phyloP scores from a whole-genome alignment of 1,140 invertebrate species.

The Palaemon carinicauda region DNA sequence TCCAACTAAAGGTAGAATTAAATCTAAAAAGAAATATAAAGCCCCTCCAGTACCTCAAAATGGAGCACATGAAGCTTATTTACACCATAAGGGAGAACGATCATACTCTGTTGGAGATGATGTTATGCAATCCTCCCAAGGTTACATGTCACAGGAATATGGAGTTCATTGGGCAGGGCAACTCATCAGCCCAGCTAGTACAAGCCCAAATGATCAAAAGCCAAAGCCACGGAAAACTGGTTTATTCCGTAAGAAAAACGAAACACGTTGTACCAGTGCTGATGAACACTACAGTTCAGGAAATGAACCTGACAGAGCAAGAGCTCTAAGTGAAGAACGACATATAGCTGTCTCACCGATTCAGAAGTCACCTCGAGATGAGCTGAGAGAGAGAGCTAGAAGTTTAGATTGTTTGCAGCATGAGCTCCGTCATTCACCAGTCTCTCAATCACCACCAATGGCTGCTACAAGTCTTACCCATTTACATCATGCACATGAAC shows the following conservation, averaged over 20 bases:
- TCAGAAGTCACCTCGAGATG: constrained; percentile 40
- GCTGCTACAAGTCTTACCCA: constrained; percentile 41
- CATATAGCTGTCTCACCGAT: neutral
- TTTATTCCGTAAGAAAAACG: constrained; percentile 58
- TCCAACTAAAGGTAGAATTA: constrained; percentile 65
- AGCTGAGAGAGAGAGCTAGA: constrained; percentile 51
- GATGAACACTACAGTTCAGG: constrained; percentile 30
- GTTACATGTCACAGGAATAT: neutral
- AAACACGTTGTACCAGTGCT: constrained; percentile 31
- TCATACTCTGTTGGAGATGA: constrained; percentile 28
- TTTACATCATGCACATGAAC: constrained; percentile 24
- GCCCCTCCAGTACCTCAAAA: constrained; percentile 53
- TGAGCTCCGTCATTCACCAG: constrained; percentile 46
- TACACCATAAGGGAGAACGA: constrained; percentile 9
- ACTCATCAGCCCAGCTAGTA: neutral
- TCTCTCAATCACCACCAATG: constrained; percentile 20
- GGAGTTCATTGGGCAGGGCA: constrained; percentile 20
- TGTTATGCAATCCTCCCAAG: neutral
- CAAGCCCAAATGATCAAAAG: constrained; percentile 21
- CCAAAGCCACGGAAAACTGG: constrained; percentile 51
- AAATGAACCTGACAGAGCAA: constrained; percentile 19
- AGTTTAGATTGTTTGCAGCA: constrained; percentile 58
- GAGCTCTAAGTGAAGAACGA: constrained; percentile 30
- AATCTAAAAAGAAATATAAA: constrained; percentile 59
- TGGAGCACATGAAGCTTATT: neutral